phyloP scores from a whole-genome alignment of 1,140 invertebrate genomes.

The Lordiphosa collinella region DNA sequence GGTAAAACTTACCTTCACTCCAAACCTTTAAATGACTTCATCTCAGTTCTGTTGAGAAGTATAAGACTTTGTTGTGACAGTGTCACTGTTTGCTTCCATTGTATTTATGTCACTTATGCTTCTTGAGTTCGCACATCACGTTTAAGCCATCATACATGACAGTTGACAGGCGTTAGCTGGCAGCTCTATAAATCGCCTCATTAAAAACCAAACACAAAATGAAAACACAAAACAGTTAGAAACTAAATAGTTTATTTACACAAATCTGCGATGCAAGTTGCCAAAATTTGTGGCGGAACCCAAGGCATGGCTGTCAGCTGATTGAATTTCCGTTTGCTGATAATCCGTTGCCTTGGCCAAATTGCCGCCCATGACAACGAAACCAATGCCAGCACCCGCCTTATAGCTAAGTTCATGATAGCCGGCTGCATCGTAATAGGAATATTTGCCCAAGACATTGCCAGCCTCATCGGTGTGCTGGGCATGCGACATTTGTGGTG shows the following conservation, averaged over 20 bases:
- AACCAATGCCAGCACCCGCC: constrained; percentile 64
- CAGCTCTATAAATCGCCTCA: constrained; percentile 17
- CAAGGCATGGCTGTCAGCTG: constrained; percentile 23
- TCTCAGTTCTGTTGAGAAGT: no score
- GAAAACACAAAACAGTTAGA: constrained; percentile 3
- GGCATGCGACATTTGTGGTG: constrained; percentile 83
- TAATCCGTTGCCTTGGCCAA: constrained; percentile 43
- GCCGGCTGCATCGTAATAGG: constrained; percentile 83
- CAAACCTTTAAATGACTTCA: no score
- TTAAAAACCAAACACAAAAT: constrained; percentile 16
- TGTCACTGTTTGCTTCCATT: neutral
- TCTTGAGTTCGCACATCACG: constrained; percentile 17
- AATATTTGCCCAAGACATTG: constrained; percentile 85
- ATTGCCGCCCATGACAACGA: constrained; percentile 68
- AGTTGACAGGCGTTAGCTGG: constrained; percentile 12
- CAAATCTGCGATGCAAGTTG: constrained; percentile 38
- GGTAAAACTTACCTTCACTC: no score
- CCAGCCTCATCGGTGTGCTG: constrained; percentile 85
- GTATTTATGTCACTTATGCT: neutral
- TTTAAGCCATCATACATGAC: constrained; percentile 20
- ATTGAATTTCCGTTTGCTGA: constrained; percentile 24
- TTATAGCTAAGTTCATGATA: constrained; percentile 69
- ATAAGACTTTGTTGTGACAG: neutral
- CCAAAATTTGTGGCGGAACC: constrained; percentile 11
- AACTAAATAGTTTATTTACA: constrained; percentile 30